These are phyloP conservation scores for Habroteleia sp. DNA, from an alignment of 2,888 invertebrate genomes.

Conservation along the genomic window DNA sequence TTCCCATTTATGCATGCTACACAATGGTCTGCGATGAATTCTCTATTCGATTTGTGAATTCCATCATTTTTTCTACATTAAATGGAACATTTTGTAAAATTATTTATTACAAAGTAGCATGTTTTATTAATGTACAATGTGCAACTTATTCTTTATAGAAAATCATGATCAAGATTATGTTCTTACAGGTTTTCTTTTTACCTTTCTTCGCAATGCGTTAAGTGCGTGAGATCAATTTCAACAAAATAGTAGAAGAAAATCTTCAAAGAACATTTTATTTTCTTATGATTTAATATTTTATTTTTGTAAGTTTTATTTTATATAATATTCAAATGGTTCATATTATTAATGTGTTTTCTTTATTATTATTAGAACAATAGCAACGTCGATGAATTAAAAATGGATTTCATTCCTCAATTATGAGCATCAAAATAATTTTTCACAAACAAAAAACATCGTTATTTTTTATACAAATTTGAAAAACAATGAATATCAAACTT, in stretches of 20 bases:
- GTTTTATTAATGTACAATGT: slow-evolving; percentile 18
- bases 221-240: not conserved
- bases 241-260: not conserved
- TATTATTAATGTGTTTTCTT: not conserved
- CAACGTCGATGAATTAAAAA: not conserved
- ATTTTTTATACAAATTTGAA: slow-evolving; percentile 44
- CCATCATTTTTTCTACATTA: slow-evolving; percentile 1
- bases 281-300: not conserved
- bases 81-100: slow-evolving; percentile 17
- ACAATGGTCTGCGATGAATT: not conserved
- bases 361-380: not conserved
- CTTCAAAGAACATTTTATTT: too few relatives aligned
- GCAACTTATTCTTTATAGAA: slow-evolving; percentile 6
- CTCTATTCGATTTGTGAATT: slow-evolving; percentile 3
- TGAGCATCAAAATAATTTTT: slow-evolving; percentile 17
- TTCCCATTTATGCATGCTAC: not conserved
- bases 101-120: slow-evolving; percentile 18
- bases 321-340: not conserved
- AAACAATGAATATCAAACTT: slow-evolving; percentile 20
- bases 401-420: not conserved
- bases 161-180: not conserved
- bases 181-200: slow-evolving; percentile 15
- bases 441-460: slow-evolving; percentile 22
- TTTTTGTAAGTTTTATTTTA: not conserved
- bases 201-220: slow-evolving; percentile 4